Conservation (phyloP, 92 coral and sea anemone genomes). For the Palythoa grandis region DNA sequence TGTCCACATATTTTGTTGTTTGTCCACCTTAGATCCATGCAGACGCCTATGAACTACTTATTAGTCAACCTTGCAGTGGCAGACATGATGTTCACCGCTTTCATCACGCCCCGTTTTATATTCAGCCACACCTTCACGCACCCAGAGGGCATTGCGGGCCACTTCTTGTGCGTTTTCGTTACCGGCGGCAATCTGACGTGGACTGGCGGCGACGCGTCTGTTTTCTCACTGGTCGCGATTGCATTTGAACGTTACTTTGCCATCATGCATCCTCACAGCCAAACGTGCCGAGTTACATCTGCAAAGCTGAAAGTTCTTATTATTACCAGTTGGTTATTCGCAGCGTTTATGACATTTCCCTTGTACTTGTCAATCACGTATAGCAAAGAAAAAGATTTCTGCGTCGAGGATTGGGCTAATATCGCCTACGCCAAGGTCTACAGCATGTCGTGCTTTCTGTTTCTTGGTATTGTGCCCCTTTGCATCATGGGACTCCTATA, state of each 20-base stretch:
- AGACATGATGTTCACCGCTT: constrained; percentile 40
- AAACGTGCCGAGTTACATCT: neutral
- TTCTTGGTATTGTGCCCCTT: constrained; percentile 34
- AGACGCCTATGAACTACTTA: constrained; percentile 40
- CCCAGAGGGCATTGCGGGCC: constrained; percentile 38
- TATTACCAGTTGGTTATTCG: constrained; percentile 30
- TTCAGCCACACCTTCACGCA: constrained; percentile 44
- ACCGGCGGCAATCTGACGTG: constrained; percentile 45
- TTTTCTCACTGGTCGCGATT: constrained; percentile 38
- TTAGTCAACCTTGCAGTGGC: constrained; percentile 43
- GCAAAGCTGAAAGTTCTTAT: constrained; percentile 19
- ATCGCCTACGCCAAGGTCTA: constrained; percentile 41
- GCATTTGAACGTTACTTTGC: constrained; percentile 44
- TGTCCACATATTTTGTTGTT: neutral
- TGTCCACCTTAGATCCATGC: constrained; percentile 21
- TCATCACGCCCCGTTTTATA: constrained; percentile 39
- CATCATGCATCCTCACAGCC: constrained; percentile 33
- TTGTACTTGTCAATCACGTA: constrained; percentile 35
- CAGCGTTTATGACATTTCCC: constrained; percentile 36
- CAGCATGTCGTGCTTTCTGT: constrained; percentile 40
- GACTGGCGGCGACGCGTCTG: constrained; percentile 47
- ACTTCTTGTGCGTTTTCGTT: constrained; percentile 29
- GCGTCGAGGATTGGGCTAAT: constrained; percentile 38
- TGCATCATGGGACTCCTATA: constrained; percentile 31
- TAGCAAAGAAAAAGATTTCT: constrained; percentile 17